Evolutionary conservation across 2,797 vertebrate genomes (phyloP), one percentile per base, ranked within the genome.

Genomic region (Hydrolagus colliei): DNA sequence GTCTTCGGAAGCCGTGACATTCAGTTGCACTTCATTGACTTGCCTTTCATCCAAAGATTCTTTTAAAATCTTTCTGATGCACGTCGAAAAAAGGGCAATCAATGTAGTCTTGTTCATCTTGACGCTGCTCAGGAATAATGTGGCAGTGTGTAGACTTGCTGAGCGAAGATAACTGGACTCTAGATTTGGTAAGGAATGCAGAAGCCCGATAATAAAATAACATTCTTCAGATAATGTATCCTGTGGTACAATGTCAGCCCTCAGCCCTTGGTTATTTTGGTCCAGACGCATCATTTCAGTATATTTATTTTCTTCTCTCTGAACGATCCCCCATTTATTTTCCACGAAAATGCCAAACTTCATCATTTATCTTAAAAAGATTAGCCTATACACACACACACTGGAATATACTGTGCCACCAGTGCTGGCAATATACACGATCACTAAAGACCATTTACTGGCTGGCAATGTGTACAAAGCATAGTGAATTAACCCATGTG

Each of bases 1-100:
- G 88, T 82, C 87, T 61, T 61, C 16, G 1, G 89, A 87, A 13
- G 6, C 10, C n/a, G 88, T 90, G 71, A 22, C 87, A 71, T 8
- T 88, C 74, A 63, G 61, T 9, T 85, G 27, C 68, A 67, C 67
- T 68, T 18, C 65, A 52, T 90, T 88, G 61, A 91, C 92, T 90
- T 91, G 90, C 86, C 85, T 90, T 77, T 90, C 1, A 61, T 90
- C 86, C 88, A 92, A 89, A 61, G 91, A 89, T 92, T 94, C 95
- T 90, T 95, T 92, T 89, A 94, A 90, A 89, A 91, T 89, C 91
- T 92, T 90, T 86, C 92, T 91, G 91, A 91, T 88, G 88, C 90
- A 89, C 76, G 92, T 89, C 0, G 88, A 89, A 87, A 93, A 88
- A 87, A 90, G 88, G 88, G 90, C 91, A 73, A 87, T 89, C 87